Evolutionary conservation across 2,113 vertebrate genomes (phyloP).

Genomic region (Romanogobio albipinnatus): DNA sequence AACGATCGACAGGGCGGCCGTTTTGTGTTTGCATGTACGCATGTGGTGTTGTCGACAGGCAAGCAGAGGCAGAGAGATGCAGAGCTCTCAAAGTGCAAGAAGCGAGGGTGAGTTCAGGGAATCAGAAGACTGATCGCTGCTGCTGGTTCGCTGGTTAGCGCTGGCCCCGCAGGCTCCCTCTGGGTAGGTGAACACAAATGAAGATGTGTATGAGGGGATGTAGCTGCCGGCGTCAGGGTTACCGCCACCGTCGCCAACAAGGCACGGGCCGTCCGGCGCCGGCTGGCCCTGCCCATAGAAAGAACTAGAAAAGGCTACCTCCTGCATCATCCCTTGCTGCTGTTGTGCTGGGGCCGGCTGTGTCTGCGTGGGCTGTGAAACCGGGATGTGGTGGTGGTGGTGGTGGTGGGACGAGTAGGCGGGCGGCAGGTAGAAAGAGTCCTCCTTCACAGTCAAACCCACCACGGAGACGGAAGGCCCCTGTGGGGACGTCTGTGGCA

Average conservation of each 20-base stretch:
- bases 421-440: slow-evolving; percentile 83
- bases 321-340: slow-evolving; percentile 82
- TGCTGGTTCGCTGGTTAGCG: slow-evolving; percentile 92
- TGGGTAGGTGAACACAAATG: slow-evolving; percentile 99
- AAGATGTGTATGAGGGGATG: slow-evolving; percentile 96
- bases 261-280: slow-evolving; percentile 80
- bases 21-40: neutral
- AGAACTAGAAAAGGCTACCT: slow-evolving; percentile 91
- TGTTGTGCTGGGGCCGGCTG: slow-evolving; percentile 73
- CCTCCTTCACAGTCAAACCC: slow-evolving; percentile 84
- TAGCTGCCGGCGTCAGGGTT: slow-evolving; percentile 80
- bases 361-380: slow-evolving; percentile 64
- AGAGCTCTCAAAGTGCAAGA: slow-evolving; percentile 87
- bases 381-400: slow-evolving; percentile 71
- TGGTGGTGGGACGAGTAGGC: slow-evolving; percentile 77
- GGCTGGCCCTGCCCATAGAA: slow-evolving; percentile 87
- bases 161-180: slow-evolving; percentile 93
- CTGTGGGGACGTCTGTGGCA: slow-evolving; percentile 55
- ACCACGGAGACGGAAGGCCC: slow-evolving; percentile 72
- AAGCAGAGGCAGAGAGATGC: slow-evolving; percentile 26
- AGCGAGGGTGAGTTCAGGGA: slow-evolving; percentile 95
- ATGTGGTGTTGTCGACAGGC: slow-evolving; percentile 17
- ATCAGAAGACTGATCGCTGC: slow-evolving; percentile 93
- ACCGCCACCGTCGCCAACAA: slow-evolving; percentile 74
- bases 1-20: neutral